A percentile compares a stretch with the other conserved stretches of the same genome.
These are phyloP conservation scores for Ennomos quercinarius DNA, from an alignment of 2,888 invertebrate genomes.

Conservation along the genomic window DNA sequence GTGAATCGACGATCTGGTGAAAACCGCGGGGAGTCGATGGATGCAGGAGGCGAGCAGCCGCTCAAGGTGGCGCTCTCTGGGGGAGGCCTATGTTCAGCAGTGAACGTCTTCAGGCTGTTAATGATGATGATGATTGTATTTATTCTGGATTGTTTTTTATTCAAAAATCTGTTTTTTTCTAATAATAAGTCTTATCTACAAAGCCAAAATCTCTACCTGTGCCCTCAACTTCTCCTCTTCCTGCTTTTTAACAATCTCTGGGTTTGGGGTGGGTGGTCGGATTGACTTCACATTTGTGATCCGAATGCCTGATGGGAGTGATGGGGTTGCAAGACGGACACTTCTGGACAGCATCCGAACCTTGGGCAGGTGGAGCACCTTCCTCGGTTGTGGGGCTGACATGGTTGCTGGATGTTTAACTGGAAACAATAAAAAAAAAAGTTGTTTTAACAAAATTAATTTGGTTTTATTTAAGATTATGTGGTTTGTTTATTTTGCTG, in stretches of 20 bases:
- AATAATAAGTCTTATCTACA: too few species aligned
- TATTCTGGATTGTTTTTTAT: too few species aligned
- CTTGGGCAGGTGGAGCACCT: slow-evolving; percentile 70
- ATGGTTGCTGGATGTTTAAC: slow-evolving; percentile 58
- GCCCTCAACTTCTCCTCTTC: slow-evolving; percentile 71
- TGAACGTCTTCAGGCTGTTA: too few species aligned
- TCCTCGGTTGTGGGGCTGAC: slow-evolving; percentile 58
- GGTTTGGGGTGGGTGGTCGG: slow-evolving; percentile 71
- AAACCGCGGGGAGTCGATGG: too few species aligned
- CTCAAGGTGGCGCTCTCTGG: too few species aligned
- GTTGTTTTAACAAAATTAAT: background rate
- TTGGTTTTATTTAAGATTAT: too few species aligned
- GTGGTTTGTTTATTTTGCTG: too few species aligned
- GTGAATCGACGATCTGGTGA: too few species aligned
- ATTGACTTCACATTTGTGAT: slow-evolving; percentile 75
- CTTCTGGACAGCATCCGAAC: slow-evolving; percentile 70
- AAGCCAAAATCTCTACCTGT: slow-evolving; percentile 53
- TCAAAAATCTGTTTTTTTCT: too few species aligned
- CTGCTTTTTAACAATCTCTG: slow-evolving; percentile 62
- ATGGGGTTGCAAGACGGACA: slow-evolving; percentile 42
- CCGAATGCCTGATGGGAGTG: slow-evolving; percentile 53
- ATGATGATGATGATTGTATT: too few species aligned
- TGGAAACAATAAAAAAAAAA: slow-evolving; percentile 45
- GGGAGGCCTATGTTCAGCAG: too few species aligned
- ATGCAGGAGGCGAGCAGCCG: too few species aligned